Evolutionary conservation across 2,888 invertebrate genomes (phyloP).

Genomic region (Stomorhina lunata): DNA sequence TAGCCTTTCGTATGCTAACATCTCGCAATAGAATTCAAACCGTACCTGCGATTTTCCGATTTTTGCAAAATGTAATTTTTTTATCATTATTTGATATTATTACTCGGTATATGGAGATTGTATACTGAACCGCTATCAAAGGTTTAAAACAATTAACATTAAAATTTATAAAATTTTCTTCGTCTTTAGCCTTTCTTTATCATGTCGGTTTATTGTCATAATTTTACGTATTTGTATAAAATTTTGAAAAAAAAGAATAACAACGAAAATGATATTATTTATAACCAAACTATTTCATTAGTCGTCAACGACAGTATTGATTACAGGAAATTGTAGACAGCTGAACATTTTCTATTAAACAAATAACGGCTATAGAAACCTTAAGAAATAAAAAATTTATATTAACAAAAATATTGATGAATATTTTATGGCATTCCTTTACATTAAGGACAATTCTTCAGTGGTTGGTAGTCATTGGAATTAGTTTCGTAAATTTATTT

Average conservation of each 20-base stretch:
- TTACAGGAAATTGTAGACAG: constrained; percentile 38
- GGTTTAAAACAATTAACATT: too few relatives aligned
- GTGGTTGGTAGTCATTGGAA: neutral
- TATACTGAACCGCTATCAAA: too few relatives aligned
- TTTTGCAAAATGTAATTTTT: too few relatives aligned
- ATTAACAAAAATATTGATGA: neutral
- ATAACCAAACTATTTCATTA: constrained; percentile 28
- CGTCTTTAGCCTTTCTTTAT: too few relatives aligned
- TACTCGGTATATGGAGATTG: too few relatives aligned
- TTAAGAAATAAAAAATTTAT: neutral
- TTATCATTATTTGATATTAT: too few relatives aligned
- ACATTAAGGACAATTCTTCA: neutral
- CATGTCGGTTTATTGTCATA: neutral
- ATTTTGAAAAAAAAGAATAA: neutral
- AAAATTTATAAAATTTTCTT: too few relatives aligned
- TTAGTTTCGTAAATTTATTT: neutral
- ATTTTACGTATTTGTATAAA: neutral
- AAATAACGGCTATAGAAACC: neutral
- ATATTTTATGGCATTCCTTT: constrained; percentile 3
- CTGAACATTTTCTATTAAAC: constrained; percentile 30
- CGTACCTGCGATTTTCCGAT: too few relatives aligned
- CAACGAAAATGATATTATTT: neutral
- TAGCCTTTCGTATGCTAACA: too few relatives aligned
- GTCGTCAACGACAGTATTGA: constrained; percentile 39
- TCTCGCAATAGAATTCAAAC: too few relatives aligned